Base-by-base conservation (phyloP, 2,113 vertebrate genomes). In the Canis aureus region DNA sequence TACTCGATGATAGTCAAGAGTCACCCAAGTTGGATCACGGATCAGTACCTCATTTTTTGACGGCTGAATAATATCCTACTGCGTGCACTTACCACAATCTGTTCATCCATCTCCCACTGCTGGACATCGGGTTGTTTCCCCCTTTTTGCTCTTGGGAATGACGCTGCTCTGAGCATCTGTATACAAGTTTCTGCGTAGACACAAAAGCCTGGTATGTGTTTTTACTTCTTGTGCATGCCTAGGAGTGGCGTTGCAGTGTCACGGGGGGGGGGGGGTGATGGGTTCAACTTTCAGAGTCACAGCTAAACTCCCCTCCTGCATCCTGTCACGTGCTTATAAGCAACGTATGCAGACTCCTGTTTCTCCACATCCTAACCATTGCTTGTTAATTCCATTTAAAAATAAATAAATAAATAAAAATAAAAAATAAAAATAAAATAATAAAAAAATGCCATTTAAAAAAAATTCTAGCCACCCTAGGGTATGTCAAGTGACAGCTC, bases 71-170 rank as follows among this genome's bases (percentile, higher is more conserved):
- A 29, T 32, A 38, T 64, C 43, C 25, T 4, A 49, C 23, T 23
- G 2, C 9, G 16, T 12, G 0, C 23, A 51, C 55, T 3, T 12
- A 13, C 5, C 1, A 15, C 12, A 5, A 2, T 73, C 19, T 64
- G 23, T 35, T 32, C 55, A 4, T 29, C 23, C 8, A n/a, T 64
- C 19, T 38, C 66, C n/a, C 79, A 27, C 66, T 25, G 11, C 3
- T 3, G 3, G n/a, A 8, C n/a, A 66, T 12, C 35, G 5, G 53
- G 11, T 22, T 62, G 7, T 51, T 94, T 23, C 9, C 13, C 57
- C 3, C 11, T 88, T 20, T 80, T 20, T 17, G 59, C 19, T 89
- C 3, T 62, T 29, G 11, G 11, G 13, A 57, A 71, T 27, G 32
- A 62, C 49, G 27, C 11, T 55, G 53, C 7, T 29, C 1, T 29